Percentiles rank a stretch among this genome's conserved stretches.
These are phyloP conservation scores for Serinus canaria DNA, from an alignment of 2,113 vertebrate species.

Conservation along the genomic window DNA sequence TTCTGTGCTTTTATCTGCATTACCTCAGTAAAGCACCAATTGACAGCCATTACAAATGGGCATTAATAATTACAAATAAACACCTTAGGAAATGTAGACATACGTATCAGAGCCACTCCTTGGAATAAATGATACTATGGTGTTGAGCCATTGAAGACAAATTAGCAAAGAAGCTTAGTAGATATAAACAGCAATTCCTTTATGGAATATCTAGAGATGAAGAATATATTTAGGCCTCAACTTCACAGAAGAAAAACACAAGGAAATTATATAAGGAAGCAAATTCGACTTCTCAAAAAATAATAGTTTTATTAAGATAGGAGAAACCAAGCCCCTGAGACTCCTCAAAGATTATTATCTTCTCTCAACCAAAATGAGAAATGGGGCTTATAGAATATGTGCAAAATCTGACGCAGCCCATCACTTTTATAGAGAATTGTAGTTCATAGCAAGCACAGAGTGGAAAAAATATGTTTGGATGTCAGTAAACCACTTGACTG, in stretches of 20 bases:
- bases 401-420: background rate
- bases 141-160: background rate
- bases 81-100: constrained; percentile 1
- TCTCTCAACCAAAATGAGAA: background rate
- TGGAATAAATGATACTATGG: background rate
- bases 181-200: background rate
- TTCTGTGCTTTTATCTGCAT: background rate
- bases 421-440: background rate
- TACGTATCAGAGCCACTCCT: background rate
- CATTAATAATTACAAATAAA: constrained; percentile 43
- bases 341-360: background rate
- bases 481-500: background rate
- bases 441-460: background rate
- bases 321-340: background rate
- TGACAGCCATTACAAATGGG: constrained; percentile 39
- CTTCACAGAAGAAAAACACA: background rate
- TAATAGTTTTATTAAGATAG: background rate
- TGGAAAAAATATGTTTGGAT: background rate
- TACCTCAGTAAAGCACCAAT: background rate
- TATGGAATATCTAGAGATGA: background rate
- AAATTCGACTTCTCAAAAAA: background rate
- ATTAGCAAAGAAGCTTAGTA: background rate
- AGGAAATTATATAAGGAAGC: background rate
- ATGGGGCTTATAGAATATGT: background rate
- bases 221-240: background rate